Evolutionary conservation across 2,888 invertebrate species (phyloP).

Genomic region (Plemyria rubiginata): DNA sequence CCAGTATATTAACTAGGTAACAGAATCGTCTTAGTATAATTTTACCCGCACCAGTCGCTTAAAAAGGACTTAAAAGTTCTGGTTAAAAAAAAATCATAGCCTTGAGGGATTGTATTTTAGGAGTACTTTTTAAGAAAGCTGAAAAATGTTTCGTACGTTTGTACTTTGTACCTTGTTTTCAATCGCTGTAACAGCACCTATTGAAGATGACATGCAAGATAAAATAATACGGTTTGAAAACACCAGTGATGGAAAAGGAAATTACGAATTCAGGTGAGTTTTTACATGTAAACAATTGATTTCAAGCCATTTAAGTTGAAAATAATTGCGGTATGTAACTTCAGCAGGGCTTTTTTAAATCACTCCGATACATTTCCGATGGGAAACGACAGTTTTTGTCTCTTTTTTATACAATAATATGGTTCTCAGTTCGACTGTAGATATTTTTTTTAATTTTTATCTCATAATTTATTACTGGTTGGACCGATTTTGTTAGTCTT

Average conservation of each 20-base stretch:
- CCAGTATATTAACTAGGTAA: constrained; percentile 14
- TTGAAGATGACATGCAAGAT: constrained; percentile 21
- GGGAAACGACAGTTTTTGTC: no score
- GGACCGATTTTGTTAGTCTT: no score
- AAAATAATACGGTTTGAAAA: constrained; percentile 33
- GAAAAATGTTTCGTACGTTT: constrained; percentile 12
- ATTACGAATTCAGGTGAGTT: constrained; percentile 50
- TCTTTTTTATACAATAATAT: no score
- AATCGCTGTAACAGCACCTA: constrained; percentile 12
- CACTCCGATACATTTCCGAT: no score
- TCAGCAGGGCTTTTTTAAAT: no score
- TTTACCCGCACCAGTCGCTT: neutral
- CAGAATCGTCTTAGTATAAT: neutral
- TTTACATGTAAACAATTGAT: neutral
- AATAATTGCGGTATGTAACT: no score
- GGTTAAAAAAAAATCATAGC: neutral
- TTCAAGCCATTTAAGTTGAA: no score
- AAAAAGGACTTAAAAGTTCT: neutral
- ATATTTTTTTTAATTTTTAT: no score
- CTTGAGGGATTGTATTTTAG: neutral
- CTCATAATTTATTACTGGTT: no score
- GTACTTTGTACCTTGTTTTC: constrained; percentile 9
- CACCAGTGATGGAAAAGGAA: constrained; percentile 41
- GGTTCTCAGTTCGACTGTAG: no score
- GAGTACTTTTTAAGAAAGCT: neutral